phyloP scores from a whole-genome alignment of 64 coral and sea anemone species.

The Orbicella faveolata region DNA sequence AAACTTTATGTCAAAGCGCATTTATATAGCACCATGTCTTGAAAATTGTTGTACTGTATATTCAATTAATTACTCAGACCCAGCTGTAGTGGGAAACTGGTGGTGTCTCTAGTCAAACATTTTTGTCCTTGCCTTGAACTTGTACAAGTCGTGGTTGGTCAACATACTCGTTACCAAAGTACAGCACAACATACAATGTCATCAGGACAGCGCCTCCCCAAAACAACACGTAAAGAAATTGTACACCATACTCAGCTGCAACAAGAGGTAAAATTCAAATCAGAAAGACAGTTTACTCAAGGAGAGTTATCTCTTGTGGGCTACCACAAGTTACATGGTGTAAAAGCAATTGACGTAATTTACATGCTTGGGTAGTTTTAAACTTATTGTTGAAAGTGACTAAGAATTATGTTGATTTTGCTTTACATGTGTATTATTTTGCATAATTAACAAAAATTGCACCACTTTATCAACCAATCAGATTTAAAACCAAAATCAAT shows the following conservation, averaged over 20 bases:
- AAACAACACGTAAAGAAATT: slow-evolving; percentile 91
- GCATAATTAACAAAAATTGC: too few relatives aligned
- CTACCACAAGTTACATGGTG: too few relatives aligned
- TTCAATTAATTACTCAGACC: slow-evolving; percentile 9
- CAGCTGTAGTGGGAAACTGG: slow-evolving; percentile 22
- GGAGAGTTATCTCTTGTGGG: background rate
- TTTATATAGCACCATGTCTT: background rate
- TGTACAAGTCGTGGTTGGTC: slow-evolving; percentile 89
- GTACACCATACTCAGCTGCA: slow-evolving; percentile 87
- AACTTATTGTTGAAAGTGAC: too few relatives aligned
- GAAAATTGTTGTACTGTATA: background rate
- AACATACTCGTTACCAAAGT: slow-evolving; percentile 93
- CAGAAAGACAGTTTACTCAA: background rate
- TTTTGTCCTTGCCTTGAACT: slow-evolving; percentile 79
- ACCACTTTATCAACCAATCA: too few relatives aligned
- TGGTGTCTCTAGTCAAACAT: slow-evolving; percentile 91
- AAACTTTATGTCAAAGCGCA: background rate
- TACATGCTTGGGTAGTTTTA: too few relatives aligned
- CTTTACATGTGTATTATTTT: too few relatives aligned
- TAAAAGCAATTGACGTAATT: too few relatives aligned
- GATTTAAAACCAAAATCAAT: too few relatives aligned
- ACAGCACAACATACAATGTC: slow-evolving; percentile 88
- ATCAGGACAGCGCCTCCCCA: slow-evolving; percentile 87
- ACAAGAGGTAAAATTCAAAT: background rate
- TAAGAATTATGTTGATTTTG: too few relatives aligned